Evolutionary conservation across 1,140 invertebrate species (phyloP).

Genomic region (Leptinotarsa lineolata): DNA sequence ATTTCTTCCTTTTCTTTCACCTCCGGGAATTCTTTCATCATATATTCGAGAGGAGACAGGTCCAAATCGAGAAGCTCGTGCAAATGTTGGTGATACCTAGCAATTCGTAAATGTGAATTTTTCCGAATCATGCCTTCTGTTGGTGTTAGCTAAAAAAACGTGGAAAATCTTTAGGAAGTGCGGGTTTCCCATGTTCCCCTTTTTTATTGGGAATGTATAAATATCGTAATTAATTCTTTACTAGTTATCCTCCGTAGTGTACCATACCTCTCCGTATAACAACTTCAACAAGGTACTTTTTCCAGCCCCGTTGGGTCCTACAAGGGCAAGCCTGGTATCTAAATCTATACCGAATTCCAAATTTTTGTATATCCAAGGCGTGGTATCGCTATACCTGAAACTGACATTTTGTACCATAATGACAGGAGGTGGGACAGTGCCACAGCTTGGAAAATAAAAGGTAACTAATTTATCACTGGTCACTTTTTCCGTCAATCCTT

Average conservation of each 20-base stretch:
- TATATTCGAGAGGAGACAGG: slow-evolving; percentile 94
- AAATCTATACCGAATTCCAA: slow-evolving; percentile 99
- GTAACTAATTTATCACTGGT: slow-evolving; percentile 85
- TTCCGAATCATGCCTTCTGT: slow-evolving; percentile 96
- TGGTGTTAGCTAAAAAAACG: slow-evolving; percentile 76
- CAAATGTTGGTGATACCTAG: slow-evolving; percentile 98
- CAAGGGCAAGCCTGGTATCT: slow-evolving; percentile 95
- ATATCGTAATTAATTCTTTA: too few relatives aligned
- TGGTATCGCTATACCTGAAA: slow-evolving; percentile 87
- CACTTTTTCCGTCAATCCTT: slow-evolving; percentile 85
- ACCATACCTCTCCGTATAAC: slow-evolving; percentile 86
- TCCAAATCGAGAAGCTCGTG: slow-evolving; percentile 96
- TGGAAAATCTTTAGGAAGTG: too few relatives aligned
- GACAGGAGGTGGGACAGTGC: slow-evolving; percentile 95
- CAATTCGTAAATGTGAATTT: slow-evolving; percentile 96
- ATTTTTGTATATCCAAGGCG: slow-evolving; percentile 95
- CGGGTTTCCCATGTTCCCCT: too few relatives aligned
- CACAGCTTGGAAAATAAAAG: slow-evolving; percentile 97
- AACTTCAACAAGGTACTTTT: slow-evolving; percentile 97
- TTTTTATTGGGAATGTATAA: too few relatives aligned
- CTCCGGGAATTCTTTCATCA: slow-evolving; percentile 96
- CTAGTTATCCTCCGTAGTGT: too few relatives aligned
- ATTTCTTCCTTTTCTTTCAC: slow-evolving; percentile 99
- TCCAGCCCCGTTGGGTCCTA: slow-evolving; percentile 97
- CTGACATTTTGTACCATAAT: slow-evolving; percentile 99